phyloP scores from a whole-genome alignment of 2,113 vertebrate genomes.

The Tachycineta bicolor region DNA sequence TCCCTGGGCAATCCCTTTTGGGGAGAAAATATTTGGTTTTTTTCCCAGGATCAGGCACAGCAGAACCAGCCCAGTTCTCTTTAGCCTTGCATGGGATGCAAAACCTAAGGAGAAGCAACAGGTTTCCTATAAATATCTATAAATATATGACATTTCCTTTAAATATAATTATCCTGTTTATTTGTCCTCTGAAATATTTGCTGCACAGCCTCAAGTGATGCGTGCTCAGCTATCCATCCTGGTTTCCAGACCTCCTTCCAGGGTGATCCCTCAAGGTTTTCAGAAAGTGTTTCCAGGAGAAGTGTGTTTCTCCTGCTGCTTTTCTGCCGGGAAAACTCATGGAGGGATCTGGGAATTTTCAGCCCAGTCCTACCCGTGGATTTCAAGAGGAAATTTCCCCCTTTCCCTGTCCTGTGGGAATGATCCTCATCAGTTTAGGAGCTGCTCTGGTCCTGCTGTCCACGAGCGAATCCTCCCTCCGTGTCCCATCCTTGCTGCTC shows the following conservation, averaged over 20 bases:
- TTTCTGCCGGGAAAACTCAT: neutral
- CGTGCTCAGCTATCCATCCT: neutral
- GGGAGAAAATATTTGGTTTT: neutral
- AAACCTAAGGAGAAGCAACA: neutral
- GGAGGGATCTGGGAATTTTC: neutral
- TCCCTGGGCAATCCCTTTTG: neutral
- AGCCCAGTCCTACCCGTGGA: neutral
- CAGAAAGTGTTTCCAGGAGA: neutral
- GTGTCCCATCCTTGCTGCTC: neutral
- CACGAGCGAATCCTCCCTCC: accelerated
- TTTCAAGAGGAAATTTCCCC: neutral
- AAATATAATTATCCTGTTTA: neutral
- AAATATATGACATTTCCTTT: neutral
- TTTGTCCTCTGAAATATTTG: neutral
- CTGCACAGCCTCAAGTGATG: neutral
- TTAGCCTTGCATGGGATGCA: neutral
- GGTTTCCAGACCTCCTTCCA: neutral
- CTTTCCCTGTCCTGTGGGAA: neutral
- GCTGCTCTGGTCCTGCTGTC: neutral
- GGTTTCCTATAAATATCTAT: neutral
- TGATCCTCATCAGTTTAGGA: neutral
- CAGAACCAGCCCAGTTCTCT: neutral
- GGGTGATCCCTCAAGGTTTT: neutral
- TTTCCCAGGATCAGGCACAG: neutral
- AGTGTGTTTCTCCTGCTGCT: neutral